Evolutionary conservation across 1,140 invertebrate genomes (phyloP).

Genomic region (Microvelia longipes): DNA sequence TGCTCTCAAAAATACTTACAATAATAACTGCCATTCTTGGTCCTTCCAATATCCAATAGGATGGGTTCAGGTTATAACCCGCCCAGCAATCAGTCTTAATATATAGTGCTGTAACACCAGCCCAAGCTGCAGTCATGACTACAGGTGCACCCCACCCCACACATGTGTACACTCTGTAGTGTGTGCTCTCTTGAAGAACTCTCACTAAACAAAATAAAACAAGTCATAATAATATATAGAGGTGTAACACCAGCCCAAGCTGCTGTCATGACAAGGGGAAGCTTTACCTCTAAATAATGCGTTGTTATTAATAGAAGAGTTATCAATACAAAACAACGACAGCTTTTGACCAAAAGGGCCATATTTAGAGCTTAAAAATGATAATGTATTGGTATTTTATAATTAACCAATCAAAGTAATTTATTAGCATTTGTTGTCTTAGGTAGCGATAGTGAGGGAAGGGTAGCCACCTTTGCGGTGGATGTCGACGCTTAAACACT

Average conservation of each 20-base stretch:
- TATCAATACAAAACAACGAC: too few relatives aligned
- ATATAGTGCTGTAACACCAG: conserved; percentile 38
- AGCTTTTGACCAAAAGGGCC: too few relatives aligned
- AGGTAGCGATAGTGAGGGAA: too few relatives aligned
- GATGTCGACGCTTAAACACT: too few relatives aligned
- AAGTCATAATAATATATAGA: conserved; percentile 15
- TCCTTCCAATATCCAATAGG: conserved; percentile 78
- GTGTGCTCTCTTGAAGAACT: conserved; percentile 59
- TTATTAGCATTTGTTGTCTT: too few relatives aligned
- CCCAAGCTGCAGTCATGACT: conserved; percentile 55
- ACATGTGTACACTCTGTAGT: conserved; percentile 50
- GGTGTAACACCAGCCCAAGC: conserved; percentile 52
- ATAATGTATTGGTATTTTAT: too few relatives aligned
- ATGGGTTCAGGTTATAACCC: conserved; percentile 60
- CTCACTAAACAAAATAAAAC: conserved; percentile 39
- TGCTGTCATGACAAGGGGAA: conserved; percentile 53
- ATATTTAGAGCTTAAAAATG: too few relatives aligned
- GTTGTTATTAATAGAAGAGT: too few relatives aligned
- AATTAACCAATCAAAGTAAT: too few relatives aligned
- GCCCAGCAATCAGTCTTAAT: conserved; percentile 54
- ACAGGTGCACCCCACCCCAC: conserved; percentile 70
- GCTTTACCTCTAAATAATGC: too few relatives aligned
- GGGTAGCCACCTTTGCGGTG: too few relatives aligned
- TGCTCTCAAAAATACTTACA: too few relatives aligned
- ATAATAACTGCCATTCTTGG: conserved; percentile 59